Base-by-base conservation (phyloP, 2,113 vertebrate genomes). In the Manacus vitellinus region DNA sequence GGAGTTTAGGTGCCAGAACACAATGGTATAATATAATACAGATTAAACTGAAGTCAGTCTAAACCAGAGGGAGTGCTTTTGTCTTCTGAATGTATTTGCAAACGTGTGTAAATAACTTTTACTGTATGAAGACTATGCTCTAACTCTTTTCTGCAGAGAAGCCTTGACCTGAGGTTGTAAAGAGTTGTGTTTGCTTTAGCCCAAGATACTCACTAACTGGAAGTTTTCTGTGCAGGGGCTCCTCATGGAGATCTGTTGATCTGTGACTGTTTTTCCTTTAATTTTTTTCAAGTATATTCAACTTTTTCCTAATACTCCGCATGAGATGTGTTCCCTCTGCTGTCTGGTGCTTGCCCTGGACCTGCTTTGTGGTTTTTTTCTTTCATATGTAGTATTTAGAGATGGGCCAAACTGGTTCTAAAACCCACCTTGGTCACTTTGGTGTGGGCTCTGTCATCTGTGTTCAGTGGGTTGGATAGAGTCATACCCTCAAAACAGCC, bases 281-380 rank as follows among this genome's bases (percentile, higher is more conserved):
- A 89, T 95, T 97, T 95, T 95, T 94, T 96, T 94, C 85, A 85
- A 97, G 68, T 63, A 33, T 89, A 92, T 97, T 91, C 73, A 93
- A 86, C 88, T 96, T 91, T 95, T 97, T 62, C 91, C 95, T 97
- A 94, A 95, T 93, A 91, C 92, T 97, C 97, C 90, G 97, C 98
- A 97, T 97, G 97, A 97, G 95, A 96, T 88, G 87, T 95, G 79
- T 92, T 65, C 94, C 95, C 83, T 94, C 61, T 87, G 75, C 97
- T 98, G 39, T 8, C 81, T 94, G 81, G 75, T 93, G 91, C 97
- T 98, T 94, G 71, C 94, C 85, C 91, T 82, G 52, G 41, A 81
- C 86, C 86, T 88, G 72, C 95, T 95, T 90, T 89, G 58, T 87
- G 66, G 85, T 39, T 65, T 67, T 35, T 86, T 94, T 88, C 78